Evolutionary conservation across 2,888 invertebrate genomes (phyloP), one percentile per base, ranked within the genome.

Genomic region (Himalopsyche anomala): DNA sequence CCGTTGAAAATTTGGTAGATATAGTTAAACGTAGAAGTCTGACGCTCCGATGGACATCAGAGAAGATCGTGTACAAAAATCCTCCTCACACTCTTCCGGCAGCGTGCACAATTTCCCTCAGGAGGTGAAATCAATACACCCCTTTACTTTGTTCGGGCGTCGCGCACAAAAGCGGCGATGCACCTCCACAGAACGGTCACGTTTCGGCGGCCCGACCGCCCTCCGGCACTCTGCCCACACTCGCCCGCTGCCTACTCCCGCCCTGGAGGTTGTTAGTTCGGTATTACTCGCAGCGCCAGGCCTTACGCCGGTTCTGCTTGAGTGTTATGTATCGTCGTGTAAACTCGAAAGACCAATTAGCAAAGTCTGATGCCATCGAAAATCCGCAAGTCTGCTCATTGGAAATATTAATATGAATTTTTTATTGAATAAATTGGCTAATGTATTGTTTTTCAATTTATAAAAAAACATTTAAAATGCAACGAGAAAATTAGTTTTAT

Each of bases 101-200:
- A 83, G 54, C 51, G 79, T 85, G 85, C 85, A 85, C 85, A 85
- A 85, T 85, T 85, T 85, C 81, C 85, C 81, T 86, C 69, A 84
- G 83, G 86, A 88, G 86, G 84, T 87, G 86, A 88, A 88, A 88
- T 88, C 88, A 87, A 88, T 88, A 88, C 85, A 84, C 87, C 85
- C 88, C 87, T 88, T 88, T 88, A 88, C 87, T 88, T 88, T 85
- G 87, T 88, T 82, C 81, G 82, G 80, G 82, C 84, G 56, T 80
- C 87, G 69, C 86, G 81, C 79, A 84, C 85, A 90, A 74, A 74
- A 74, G 74, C 90, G 90, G 91, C 90, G 90, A 91, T 90, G 91
- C 90, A 90, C 91, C 90, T 90, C 90, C 91, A 91, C 92, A 92
- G 91, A 90, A 91, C 91, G 92, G 92, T 93, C 93, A 93, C 93